Evolutionary conservation across 2,797 vertebrate species (phyloP), one percentile per base, ranked within the genome.

Genomic region (Poeciliopsis infans): DNA sequence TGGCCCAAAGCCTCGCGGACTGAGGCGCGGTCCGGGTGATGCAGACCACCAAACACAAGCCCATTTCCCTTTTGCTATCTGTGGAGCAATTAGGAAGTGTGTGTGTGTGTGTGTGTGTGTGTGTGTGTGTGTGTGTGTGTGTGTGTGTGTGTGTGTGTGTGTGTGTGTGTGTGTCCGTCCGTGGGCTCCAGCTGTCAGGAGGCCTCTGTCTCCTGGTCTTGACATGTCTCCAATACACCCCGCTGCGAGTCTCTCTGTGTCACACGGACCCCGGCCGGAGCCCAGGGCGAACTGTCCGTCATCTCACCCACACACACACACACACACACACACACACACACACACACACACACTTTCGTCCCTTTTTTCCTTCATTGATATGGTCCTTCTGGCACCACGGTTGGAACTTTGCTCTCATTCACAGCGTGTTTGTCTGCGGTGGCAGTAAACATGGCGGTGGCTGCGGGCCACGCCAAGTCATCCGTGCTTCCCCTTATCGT

Each of bases 401-500:
- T 73, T 75, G 64, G 76, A 84, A 73, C 80, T 81, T 66, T 66
- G 83, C 85, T 84, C 77, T 81, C 84, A 25, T 78, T 83, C 76
- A 23, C 71, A 36, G 64, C 53, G 43, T 81, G 73, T 73, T 53
- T 81, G 61, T 80, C 51, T 75, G 78, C 11, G 46, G 66, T 72
- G 86, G 85, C 86, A 87, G 72, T 85, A 79, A 85, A 85, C 82
- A 81, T 47, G 88, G 84, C 55, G 75, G 91, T 95, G 95, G 94
- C 94, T 95, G 85, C 75, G 91, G 92, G 96, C 96, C 97, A 97
- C 96, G 93, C 95, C 96, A 93, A 96, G 94, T 96, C 96, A 94
- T 95, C 94, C 95, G 90, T 96, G 92, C 92, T 92, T 93, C 89
- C 92, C 91, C 89, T 95, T 93, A 95, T 95, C 91, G 85, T 94